Evolutionary conservation across 2,113 vertebrate species (phyloP), one percentile per base, ranked within the genome.

Genomic region (Carollia perspicillata): DNA sequence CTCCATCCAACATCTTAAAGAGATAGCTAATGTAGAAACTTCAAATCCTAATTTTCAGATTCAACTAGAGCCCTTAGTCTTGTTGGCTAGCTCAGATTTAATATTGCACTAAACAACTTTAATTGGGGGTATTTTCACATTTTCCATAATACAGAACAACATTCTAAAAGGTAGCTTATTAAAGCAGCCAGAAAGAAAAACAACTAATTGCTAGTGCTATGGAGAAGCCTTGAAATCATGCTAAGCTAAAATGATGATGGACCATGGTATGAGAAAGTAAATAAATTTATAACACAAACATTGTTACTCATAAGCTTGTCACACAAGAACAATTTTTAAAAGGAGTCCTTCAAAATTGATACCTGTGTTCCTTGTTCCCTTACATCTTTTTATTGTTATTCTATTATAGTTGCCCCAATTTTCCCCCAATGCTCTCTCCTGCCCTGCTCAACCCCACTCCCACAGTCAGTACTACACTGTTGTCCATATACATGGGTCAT

Each of bases 281-380:
- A 97, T 94, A 78, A 96, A 96, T 96, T 96, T 88, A 66, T 53
- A 93, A 72, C n/a, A 89, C 44, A 93, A 93, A 96, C 37, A 79
- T 66, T 68, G 4, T 96, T 92, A 95, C 69, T 93, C 91, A 93
- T 85, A 86, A 90, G 37, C n/a, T 95, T 84, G 53, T 95, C 91
- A 91, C 78, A 86, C 23, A 85, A 89, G 28, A 97, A 22, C 68
- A 91, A 26, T 91, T 94, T 97, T 78, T 6, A 79, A 94, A 95
- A 75, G 77, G 55, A 60, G 18, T 94, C 68, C 2, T 94, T 90
- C 33, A 3, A 94, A 94, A 79, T 60, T 78, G 37, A 84, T 94
- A 93, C n/a, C 8, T 47, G 13, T 89, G 17, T 77, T 91, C 42
- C 14, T 74, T 90, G 26, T 12, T 81, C 8, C 40, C 28, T 96